Base-by-base conservation (phyloP, 2,888 invertebrate species). In the Muschampia plurimacula region DNA sequence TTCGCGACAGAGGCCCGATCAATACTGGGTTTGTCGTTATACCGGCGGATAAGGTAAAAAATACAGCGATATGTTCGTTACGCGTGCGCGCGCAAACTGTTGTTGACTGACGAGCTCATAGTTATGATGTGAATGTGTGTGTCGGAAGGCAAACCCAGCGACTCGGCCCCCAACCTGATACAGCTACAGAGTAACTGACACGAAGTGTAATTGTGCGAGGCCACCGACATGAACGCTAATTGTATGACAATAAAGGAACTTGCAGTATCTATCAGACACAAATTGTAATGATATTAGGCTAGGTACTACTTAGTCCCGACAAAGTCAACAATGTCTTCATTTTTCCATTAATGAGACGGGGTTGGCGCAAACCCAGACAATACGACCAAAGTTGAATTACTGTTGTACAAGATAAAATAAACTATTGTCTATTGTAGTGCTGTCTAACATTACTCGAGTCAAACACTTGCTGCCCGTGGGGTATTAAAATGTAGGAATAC, bases 51-150 rank as follows among this genome's bases (percentile, higher is more conserved):
- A 87, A 86, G 85, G 88, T 84, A 88, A 88, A 89, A 89, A 89
- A 88, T 83, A 87, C 83, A 83, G 83, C 81, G 82, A 80, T 77
- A 81, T 78, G 84, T 81, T 82, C 79, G 84, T 81, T 82, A 87
- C 85, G 87, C 88, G 84, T 91, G 92, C 92, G 92, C 91, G 91
- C 91, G 90, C 92, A 91, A 81, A 83, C 82, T 89, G 87, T 90
- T 92, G 91, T 89, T 90, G 89, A 92, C 87, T 87, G 89, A 88
- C 84, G 85, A 80, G 88, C 89, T 88, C 89, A 90, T 49, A 49
- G 89, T 86, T 90, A 89, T 86, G 84, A 86, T 83, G 71, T 72
- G 70, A 74, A 41, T 36, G 36, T 39, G 62, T 39, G 62, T 32
- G 71, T 67, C 80, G 81, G 80, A 79, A 79, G 80, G 78, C 79